Base-by-base conservation (phyloP, 2,797 vertebrate species). In the Decapterus maruadsi region DNA sequence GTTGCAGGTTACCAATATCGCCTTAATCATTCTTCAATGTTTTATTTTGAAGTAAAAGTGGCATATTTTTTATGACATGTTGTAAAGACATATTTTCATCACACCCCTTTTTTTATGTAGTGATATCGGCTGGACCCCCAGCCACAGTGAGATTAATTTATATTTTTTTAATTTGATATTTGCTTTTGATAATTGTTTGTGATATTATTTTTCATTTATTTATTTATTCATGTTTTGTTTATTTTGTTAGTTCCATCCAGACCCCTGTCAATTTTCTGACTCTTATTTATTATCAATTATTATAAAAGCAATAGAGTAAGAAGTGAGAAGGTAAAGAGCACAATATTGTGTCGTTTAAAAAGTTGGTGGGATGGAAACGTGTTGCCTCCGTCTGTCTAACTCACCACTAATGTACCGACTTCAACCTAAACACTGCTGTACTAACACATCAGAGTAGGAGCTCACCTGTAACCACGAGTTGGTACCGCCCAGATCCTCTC, bases 231-330 rank as follows among this genome's bases (percentile, higher is more conserved):
- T 86, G 81, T 88, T 88, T 84, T 90, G 71, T 85, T 80, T 53
- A 50, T 76, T 75, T 78, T 74, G 68, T 91, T 91, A 78, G 51
- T 56, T 78, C 81, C 69, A 86, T 87, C 69, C 46, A 74, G 66
- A 87, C 72, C 75, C 75, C 29, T 57, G 46, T 72, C 70, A 34
- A 78, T 75, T 87, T 88, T 85, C 84, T 85, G 87, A 92, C 91
- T 80, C 63, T 78, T 75, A 76, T 89, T 89, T 85, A 84, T 86
- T 81, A 88, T 93, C 77, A 92, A 93, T 93, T 92, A 93, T 95
- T 92, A 92, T 77, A 94, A 96, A 97, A 97, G 97, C 97, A 98
- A 98, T 98, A 98, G 97, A 90, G 91, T 93, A 94, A 77, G 95
- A 94, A 91, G 90, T 90, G 93, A 93, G 95, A 89, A 92, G 90